Evolutionary conservation across 2,797 vertebrate species (phyloP).

Genomic region (Alcedo atthis): DNA sequence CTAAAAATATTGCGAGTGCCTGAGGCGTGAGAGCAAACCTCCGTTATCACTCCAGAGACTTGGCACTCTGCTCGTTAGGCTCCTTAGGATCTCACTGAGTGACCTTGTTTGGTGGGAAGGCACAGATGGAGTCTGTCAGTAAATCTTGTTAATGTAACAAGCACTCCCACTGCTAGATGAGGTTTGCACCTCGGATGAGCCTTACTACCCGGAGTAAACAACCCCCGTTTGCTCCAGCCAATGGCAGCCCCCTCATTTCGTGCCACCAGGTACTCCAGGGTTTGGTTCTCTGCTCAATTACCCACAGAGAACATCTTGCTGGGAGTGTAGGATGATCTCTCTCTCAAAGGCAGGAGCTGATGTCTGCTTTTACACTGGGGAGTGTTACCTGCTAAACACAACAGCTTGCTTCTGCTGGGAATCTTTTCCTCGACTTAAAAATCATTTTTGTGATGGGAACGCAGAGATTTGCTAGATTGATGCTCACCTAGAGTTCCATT

Average conservation of each 20-base stretch:
- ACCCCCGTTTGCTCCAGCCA: conserved; percentile 21
- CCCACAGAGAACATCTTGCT: conserved; percentile 56
- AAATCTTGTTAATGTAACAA: conserved; percentile 83
- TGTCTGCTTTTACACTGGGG: conserved; percentile 32
- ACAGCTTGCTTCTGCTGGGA: not conserved
- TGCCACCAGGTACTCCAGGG: conserved; percentile 27
- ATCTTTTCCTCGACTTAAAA: not conserved
- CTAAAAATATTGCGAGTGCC: conserved; percentile 78
- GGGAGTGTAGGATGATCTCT: not conserved
- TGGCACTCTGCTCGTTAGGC: conserved; percentile 77
- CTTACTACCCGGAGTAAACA: conserved; percentile 67
- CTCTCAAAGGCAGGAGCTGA: conserved; percentile 12
- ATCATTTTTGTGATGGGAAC: not conserved
- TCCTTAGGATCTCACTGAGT: conserved; percentile 72
- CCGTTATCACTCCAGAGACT: conserved; percentile 74
- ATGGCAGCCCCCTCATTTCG: conserved; percentile 28
- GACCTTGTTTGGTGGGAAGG: conserved; percentile 82
- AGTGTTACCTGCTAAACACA: not conserved
- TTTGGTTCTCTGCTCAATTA: conserved; percentile 60
- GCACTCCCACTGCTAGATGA: conserved; percentile 78
- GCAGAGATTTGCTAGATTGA: not conserved
- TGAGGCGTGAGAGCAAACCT: conserved; percentile 69
- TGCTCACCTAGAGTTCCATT: not conserved
- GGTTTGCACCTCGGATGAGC: conserved; percentile 69
- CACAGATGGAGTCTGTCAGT: conserved; percentile 83